Evolutionary conservation across 1,140 invertebrate species (phyloP).

Genomic region (Eriocheir sinensis): DNA sequence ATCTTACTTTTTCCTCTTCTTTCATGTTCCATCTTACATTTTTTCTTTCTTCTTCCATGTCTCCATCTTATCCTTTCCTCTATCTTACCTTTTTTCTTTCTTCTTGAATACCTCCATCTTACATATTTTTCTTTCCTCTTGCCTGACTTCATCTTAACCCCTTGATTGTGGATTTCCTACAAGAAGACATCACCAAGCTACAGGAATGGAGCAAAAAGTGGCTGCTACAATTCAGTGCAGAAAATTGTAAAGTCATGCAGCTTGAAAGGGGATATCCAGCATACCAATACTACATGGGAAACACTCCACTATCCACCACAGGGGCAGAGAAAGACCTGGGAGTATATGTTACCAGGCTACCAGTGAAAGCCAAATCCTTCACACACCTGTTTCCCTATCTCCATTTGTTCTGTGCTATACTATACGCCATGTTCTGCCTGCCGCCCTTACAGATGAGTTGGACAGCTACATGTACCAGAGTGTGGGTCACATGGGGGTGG

Average conservation of each 20-base stretch:
- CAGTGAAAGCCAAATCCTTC: too few relatives aligned
- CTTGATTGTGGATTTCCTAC: too few relatives aligned
- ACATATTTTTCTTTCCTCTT: not conserved
- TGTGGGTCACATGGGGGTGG: constrained; percentile 97
- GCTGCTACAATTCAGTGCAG: too few relatives aligned
- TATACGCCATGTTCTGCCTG: not conserved
- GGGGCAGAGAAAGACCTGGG: too few relatives aligned
- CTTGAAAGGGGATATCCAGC: too few relatives aligned
- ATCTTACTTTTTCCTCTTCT: not conserved
- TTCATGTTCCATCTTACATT: not conserved
- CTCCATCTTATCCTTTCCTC: not conserved
- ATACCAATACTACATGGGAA: too few relatives aligned
- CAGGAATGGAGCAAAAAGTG: too few relatives aligned
- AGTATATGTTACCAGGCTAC: too few relatives aligned
- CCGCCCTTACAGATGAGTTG: constrained; percentile 89
- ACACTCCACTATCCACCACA: too few relatives aligned
- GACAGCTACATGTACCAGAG: constrained; percentile 99
- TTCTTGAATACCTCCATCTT: not conserved
- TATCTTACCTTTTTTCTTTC: not conserved
- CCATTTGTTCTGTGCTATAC: not conserved
- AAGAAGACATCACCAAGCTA: too few relatives aligned
- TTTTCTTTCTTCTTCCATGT: not conserved
- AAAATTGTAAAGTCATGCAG: too few relatives aligned
- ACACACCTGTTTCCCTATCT: too few relatives aligned
- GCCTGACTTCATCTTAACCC: not conserved